Conservation (phyloP, 2,888 invertebrate species). For the Orthosia incerta region DNA sequence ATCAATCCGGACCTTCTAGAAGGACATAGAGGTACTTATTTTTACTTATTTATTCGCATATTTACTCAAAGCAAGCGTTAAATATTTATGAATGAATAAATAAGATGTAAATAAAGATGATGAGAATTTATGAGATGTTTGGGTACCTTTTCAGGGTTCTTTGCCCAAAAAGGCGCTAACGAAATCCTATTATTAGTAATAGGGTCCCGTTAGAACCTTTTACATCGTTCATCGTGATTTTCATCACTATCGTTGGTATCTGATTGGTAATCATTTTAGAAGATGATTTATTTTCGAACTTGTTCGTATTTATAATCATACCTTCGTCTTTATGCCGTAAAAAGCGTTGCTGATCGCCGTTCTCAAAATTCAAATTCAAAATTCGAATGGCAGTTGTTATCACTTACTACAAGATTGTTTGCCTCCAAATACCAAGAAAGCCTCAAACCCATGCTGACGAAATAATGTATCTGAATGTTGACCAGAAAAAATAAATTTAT, state of each 20-base stretch:
- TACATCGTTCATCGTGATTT: slow-evolving; percentile 12
- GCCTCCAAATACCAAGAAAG: too few species aligned
- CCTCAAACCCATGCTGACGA: too few species aligned
- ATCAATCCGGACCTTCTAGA: slow-evolving; percentile 9
- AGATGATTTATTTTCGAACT: background rate
- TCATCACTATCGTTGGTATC: background rate
- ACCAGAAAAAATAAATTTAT: too few species aligned
- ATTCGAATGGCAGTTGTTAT: too few species aligned
- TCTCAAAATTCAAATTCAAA: too few species aligned
- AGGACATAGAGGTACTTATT: slow-evolving; percentile 28
- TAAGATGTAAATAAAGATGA: slow-evolving; percentile 57
- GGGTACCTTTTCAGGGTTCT: slow-evolving; percentile 39
- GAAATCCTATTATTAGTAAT: slow-evolving; percentile 48
- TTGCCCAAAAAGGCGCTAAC: slow-evolving; percentile 30
- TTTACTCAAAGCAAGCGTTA: slow-evolving; percentile 49
- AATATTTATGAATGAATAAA: slow-evolving; percentile 59
- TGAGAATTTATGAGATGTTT: slow-evolving; percentile 53
- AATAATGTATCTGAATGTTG: too few species aligned
- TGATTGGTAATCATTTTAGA: background rate
- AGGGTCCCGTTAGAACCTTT: slow-evolving; percentile 26
- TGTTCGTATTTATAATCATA: too few species aligned
- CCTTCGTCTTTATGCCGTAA: too few species aligned
- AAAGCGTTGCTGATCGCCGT: too few species aligned
- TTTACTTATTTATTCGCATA: slow-evolving; percentile 38
- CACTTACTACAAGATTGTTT: too few species aligned